A percentile compares a stretch with the other conserved stretches of the same genome.
Conservation (phyloP, 1,140 invertebrate species). For the Pseudomyrmex pallidus region DNA sequence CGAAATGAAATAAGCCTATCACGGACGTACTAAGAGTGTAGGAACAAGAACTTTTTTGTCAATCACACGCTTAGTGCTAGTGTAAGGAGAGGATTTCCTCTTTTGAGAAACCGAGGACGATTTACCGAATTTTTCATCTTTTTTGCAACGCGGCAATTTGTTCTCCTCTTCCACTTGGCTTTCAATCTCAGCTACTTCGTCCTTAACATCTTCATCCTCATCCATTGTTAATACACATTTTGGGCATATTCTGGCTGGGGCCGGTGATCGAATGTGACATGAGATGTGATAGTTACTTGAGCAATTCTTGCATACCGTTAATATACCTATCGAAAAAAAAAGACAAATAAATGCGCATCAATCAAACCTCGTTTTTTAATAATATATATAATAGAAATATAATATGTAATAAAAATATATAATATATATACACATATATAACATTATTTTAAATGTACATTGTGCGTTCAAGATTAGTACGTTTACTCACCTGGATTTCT, state of each 20-base stretch:
- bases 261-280: conserved; percentile 82
- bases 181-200: conserved; percentile 52
- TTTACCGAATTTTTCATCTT: conserved; percentile 79
- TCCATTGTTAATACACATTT: conserved; percentile 71
- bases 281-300: conserved; percentile 85
- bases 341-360: neutral
- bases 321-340: conserved; percentile 75
- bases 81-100: conserved; percentile 54
- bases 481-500: conserved; percentile 81
- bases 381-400: neutral
- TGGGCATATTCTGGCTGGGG: conserved; percentile 78
- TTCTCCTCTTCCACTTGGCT: conserved; percentile 41
- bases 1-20: conserved; percentile 66
- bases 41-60: conserved; percentile 79
- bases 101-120: conserved; percentile 61
- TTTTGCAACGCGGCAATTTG: conserved; percentile 65
- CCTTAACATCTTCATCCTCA: conserved; percentile 67
- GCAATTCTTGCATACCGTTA: conserved; percentile 85
- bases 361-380: neutral
- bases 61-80: conserved; percentile 75
- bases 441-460: too few species aligned
- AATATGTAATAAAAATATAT: neutral
- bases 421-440: neutral
- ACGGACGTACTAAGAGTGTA: conserved; percentile 68
- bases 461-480: neutral